Evolutionary conservation across 2,113 vertebrate genomes (phyloP), one percentile per base, ranked within the genome.

Genomic region (Pelodiscus sinensis): DNA sequence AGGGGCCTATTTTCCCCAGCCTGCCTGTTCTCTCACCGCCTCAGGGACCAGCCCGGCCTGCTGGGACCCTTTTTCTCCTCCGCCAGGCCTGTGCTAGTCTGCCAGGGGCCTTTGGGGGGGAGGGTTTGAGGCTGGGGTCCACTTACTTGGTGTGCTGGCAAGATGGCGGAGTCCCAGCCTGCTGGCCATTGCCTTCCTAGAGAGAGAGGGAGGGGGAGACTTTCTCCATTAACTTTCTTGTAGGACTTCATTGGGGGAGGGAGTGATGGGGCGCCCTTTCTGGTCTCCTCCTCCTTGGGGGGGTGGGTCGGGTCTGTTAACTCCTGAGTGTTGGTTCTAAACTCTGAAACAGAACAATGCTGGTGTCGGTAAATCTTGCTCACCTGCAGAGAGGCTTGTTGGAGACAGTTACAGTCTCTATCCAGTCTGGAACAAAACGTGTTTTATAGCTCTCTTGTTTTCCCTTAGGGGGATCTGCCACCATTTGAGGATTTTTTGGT

Each of bases 361-460:
- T 44, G 44, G 44, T 44, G 24, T 31, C 25, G 73, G 71, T 80
- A 84, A 83, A 55, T 24, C 51, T 68, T 79, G 77, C 90, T 91
- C 81, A 92, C 88, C 38, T 91, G 22, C 84, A 55, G 86, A 91
- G 51, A 62, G 95, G 71, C 78, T 35, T 35, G 79, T 88, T 81
- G 84, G 83, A 93, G 90, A 82, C 88, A 52, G 89, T 92, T 94
- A 83, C 31, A 88, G 58, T 79, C 86, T 90, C 80, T 27, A 15
- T 88, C 75, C 25, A 89, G 73, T 79, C 60, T 79, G 87, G 90
- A 84, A 85, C 92, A 77, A 93, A 92, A 92, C 18, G 9, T 78
- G 51, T 77, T 88, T 79, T 91, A 1, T 58, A 31, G 27, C 68
- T 88, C n/a, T 81, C 87, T 82, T 16, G 44, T 79, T 94, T 94